A percentile compares a stretch with the other conserved stretches of the same genome.
Conservation (phyloP, 2,797 vertebrate genomes). For the Spinibarbus caldwelli region DNA sequence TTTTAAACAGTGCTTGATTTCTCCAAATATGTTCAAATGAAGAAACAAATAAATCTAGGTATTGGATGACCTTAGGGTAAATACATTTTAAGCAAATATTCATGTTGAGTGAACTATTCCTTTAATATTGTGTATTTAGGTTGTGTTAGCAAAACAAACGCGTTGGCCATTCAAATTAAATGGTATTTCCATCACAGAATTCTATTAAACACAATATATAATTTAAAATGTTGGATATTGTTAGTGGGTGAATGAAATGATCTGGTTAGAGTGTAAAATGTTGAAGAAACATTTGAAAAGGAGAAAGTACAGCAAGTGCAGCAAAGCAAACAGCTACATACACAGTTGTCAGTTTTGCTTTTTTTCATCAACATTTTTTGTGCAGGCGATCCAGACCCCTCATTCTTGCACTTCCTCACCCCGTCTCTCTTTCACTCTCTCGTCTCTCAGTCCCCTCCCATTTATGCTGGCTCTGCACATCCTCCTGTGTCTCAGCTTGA, state of each 20-base stretch:
- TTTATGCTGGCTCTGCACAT: slow-evolving; percentile 64
- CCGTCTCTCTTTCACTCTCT: slow-evolving; percentile 13
- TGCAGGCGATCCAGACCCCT: slow-evolving; percentile 16
- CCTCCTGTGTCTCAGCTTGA: slow-evolving; percentile 55
- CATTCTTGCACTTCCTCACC: slow-evolving; percentile 28
- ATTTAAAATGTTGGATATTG: not conserved
- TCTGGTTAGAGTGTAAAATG: not conserved
- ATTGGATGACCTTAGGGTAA: not conserved
- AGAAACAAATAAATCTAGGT: not conserved
- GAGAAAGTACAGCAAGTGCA: slow-evolving; percentile 8
- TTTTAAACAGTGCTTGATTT: not conserved
- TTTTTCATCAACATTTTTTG: slow-evolving; percentile 20
- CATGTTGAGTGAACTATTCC: not conserved
- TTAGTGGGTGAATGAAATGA: not conserved
- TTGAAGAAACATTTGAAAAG: slow-evolving; percentile 17
- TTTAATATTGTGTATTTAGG: not conserved
- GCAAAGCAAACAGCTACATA: slow-evolving; percentile 31
- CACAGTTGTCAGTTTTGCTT: slow-evolving; percentile 41
- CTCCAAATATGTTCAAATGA: not conserved
- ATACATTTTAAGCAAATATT: not conserved
- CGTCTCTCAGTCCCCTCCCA: slow-evolving; percentile 27
- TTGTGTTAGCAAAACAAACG: not conserved
- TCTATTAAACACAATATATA: not conserved
- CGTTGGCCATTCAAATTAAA: not conserved
- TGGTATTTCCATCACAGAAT: too few relatives aligned